phyloP scores from a whole-genome alignment of 2,888 invertebrate genomes.

The Acanthococcus lagerstroemiae region DNA sequence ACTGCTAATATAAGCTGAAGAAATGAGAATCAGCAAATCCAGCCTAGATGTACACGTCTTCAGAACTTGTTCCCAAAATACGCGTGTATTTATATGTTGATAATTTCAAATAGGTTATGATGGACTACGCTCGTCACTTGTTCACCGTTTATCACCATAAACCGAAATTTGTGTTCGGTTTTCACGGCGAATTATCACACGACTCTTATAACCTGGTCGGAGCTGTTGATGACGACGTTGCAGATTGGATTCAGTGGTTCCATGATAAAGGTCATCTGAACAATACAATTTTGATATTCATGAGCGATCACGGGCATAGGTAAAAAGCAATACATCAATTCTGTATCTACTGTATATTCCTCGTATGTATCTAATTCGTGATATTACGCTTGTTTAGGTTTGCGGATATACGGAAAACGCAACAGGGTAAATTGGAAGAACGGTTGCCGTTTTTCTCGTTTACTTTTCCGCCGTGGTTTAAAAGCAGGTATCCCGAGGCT shows the following conservation, averaged over 20 bases:
- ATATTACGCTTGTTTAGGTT: slow-evolving; percentile 55
- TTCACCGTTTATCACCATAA: slow-evolving; percentile 53
- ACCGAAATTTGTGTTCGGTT: slow-evolving; percentile 75
- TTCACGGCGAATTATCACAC: slow-evolving; percentile 81
- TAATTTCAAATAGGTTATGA: slow-evolving; percentile 42
- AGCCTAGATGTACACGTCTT: too few species aligned
- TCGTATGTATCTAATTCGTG: too few species aligned
- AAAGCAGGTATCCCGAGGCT: slow-evolving; percentile 49
- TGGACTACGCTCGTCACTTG: slow-evolving; percentile 48
- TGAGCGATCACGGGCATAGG: slow-evolving; percentile 91
- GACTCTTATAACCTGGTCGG: slow-evolving; percentile 71
- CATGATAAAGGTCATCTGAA: slow-evolving; percentile 54
- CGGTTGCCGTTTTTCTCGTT: slow-evolving; percentile 78
- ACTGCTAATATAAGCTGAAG: too few species aligned
- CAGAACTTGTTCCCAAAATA: too few species aligned
- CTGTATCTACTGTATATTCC: too few species aligned
- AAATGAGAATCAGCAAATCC: too few species aligned
- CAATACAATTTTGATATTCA: slow-evolving; percentile 71
- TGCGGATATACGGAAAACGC: slow-evolving; percentile 66
- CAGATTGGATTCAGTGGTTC: slow-evolving; percentile 54
- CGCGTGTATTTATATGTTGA: not conserved
- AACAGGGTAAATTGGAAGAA: slow-evolving; percentile 87
- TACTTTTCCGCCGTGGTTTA: slow-evolving; percentile 61
- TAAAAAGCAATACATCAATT: too few species aligned
- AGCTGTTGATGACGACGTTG: slow-evolving; percentile 63